Evolutionary conservation across 2,113 vertebrate genomes (phyloP), one percentile per base, ranked within the genome.

Genomic region (Chamaea fasciata): DNA sequence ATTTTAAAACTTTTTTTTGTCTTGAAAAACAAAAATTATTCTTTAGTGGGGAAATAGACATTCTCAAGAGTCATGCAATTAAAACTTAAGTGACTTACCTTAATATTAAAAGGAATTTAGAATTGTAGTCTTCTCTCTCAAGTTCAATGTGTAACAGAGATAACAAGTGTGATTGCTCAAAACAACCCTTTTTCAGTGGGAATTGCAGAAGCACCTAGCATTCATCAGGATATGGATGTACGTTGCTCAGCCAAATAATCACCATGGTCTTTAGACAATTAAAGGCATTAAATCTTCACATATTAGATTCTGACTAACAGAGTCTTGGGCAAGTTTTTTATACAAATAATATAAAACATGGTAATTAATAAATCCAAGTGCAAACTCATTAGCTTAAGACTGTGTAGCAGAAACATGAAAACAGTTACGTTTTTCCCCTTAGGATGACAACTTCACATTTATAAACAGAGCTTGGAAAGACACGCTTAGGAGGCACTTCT

Each of bases 281-380:
- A 83, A 83, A 57, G 42, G 11, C 20, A 60, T 85, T 64, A 77
- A 91, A 87, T 74, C 37, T 76, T 91, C 63, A 50, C 35, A 21
- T 76, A 65, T 30, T 91, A 42, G 23, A 92, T 85, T 74, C 74
- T 83, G 57, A 92, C 53, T 79, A 70, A 63, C 8, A 78, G 67
- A 69, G 63, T 84, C 52, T 71, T 74, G 46, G 59, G 30, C 35
- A 92, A 91, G 62, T 5, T 74, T 76, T 78, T 89, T 69, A 59
- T 47, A 60, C 4, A 23, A 76, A 70, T 13, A 76, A 37, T 76
- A 82, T 80, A 96, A 87, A 91, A 37, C 33, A 22, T 20, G 18
- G 70, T 87, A 94, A 93, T 89, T 77, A 92, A 84, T 80, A 90
- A 95, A 92, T 80, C 56, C 44, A 92, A 84, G 20, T 62, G 78